These are phyloP conservation scores for Cheirogaleus major DNA, from an alignment of 2,797 vertebrate species.

Conservation along the genomic window DNA sequence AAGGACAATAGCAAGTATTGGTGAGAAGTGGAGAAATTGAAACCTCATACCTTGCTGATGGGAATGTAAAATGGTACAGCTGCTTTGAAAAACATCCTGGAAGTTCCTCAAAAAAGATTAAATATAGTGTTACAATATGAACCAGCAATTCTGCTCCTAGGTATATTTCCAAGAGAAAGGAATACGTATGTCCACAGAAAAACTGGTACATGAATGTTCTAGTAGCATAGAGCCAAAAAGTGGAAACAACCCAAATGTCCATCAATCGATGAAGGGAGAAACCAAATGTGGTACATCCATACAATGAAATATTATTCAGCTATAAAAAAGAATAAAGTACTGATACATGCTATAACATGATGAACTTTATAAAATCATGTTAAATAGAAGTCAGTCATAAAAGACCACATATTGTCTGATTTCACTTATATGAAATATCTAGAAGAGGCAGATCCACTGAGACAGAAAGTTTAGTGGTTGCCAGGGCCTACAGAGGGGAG, in stretches of 20 bases:
- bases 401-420: conserved; percentile 12
- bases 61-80: background rate
- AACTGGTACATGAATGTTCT: background rate
- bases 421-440: background rate
- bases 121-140: background rate
- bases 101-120: conserved; percentile 9
- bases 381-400: background rate
- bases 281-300: background rate
- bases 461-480: background rate
- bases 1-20: background rate
- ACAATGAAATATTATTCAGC: background rate
- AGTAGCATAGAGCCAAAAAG: background rate
- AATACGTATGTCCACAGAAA: background rate
- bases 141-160: background rate
- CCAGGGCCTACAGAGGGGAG: background rate
- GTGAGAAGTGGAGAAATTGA: background rate
- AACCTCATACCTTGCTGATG: background rate
- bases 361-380: background rate
- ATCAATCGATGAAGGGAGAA: background rate
- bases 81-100: conserved; percentile 12
- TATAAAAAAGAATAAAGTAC: conserved; percentile 10
- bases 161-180: conserved; percentile 17
- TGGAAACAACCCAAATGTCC: background rate
- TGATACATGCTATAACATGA: background rate
- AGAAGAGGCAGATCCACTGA: background rate